phyloP scores from a whole-genome alignment of 2,888 invertebrate species.

The Drosophila suboccidentalis region DNA sequence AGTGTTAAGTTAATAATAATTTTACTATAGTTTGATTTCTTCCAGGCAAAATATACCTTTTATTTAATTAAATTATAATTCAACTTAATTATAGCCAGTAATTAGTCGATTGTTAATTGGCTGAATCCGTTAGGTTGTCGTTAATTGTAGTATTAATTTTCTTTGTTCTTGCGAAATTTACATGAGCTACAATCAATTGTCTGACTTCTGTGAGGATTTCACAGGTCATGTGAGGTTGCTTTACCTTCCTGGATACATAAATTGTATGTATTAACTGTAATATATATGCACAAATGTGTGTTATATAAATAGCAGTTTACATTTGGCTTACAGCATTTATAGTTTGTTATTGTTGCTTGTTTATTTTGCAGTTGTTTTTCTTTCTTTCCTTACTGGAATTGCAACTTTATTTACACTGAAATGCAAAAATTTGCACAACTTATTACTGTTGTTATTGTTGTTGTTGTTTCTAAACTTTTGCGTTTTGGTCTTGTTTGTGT shows the following conservation, averaged over 20 bases:
- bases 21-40: background rate
- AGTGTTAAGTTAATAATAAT: too few species aligned
- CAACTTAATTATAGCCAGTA: slow-evolving; percentile 7
- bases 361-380: slow-evolving; percentile 31
- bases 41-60: background rate
- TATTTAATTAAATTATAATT: background rate
- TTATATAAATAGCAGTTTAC: slow-evolving; percentile 39
- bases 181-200: background rate
- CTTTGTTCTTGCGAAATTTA: background rate
- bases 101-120: slow-evolving; percentile 13
- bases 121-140: background rate
- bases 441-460: slow-evolving; percentile 73
- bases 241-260: background rate
- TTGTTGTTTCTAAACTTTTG: slow-evolving; percentile 77
- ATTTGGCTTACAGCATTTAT: slow-evolving; percentile 55
- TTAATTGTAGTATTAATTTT: background rate
- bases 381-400: slow-evolving; percentile 34
- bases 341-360: slow-evolving; percentile 35
- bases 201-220: background rate
- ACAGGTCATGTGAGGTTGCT: slow-evolving; percentile 8
- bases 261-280: slow-evolving; percentile 1
- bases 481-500: slow-evolving; percentile 59
- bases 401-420: slow-evolving; percentile 77
- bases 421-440: slow-evolving; percentile 79
- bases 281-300: slow-evolving; percentile 6